Conservation (phyloP, 2,113 vertebrate species). For the Solea senegalensis region DNA sequence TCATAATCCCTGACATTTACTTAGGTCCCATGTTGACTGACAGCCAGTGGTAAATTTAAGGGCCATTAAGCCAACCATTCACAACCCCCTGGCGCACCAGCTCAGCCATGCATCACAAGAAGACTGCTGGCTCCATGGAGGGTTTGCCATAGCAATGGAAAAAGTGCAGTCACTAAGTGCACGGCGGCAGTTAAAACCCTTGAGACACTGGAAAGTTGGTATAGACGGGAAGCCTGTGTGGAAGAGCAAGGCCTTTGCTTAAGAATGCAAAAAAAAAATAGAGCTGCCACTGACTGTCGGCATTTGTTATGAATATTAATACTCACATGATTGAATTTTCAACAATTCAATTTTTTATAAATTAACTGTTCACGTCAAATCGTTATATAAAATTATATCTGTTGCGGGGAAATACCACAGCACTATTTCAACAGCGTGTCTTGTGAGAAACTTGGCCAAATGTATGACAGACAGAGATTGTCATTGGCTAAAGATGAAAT, state of each 20-base stretch:
- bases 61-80: slow-evolving; percentile 29
- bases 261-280: neutral
- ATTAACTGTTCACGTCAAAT: no score
- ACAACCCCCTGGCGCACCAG: slow-evolving; percentile 13
- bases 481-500: no score
- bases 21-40: slow-evolving; percentile 28
- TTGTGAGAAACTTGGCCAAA: no score
- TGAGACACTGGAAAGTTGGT: slow-evolving; percentile 9
- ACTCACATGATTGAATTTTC: neutral
- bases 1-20: slow-evolving; percentile 19
- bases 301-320: no score
- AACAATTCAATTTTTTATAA: no score
- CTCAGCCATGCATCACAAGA: slow-evolving; percentile 1
- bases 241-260: neutral
- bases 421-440: no score
- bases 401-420: no score
- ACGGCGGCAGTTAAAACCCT: neutral
- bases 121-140: slow-evolving; percentile 3
- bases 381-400: no score
- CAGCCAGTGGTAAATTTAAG: slow-evolving; percentile 33
- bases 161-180: slow-evolving; percentile 12
- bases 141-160: slow-evolving; percentile 1
- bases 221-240: neutral
- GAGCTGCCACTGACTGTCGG: neutral
- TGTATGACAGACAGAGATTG: no score